Base-by-base conservation (phyloP, 2,797 vertebrate species). In the Mormyrus proboscirostris region DNA sequence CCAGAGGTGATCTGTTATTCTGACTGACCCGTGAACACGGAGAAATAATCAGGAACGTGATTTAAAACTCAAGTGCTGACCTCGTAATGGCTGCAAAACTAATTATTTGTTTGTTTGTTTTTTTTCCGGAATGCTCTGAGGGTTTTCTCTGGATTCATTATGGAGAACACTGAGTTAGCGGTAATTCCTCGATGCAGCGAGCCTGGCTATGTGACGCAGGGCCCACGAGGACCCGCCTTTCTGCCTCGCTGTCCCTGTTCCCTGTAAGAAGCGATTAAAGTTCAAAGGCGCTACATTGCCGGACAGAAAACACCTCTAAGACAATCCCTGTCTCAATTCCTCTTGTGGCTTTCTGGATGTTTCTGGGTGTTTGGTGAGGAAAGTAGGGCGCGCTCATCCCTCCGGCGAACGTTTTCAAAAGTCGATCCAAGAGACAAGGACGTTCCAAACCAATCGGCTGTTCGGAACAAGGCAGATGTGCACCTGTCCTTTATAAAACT, bases 371-470 rank as follows among this genome's bases (percentile, higher is more conserved):
- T 53, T 85, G 76, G 88, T 62, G 90, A 59, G 29, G 50, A 82
- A 90, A 89, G 73, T 89, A 90, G 89, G 86, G 62, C 87, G 25
- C 89, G 62, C 84, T 51, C 12, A 1, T 89, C 53, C 82, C 90
- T 88, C 25, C 88, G 82, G 89, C 51, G 16, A 86, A 65, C n/a
- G 82, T 57, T 86, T 83, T 16, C 47, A 19, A 85, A 76, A 86
- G 85, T 88, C 47, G 6, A 51, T 87, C 82, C 41, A 88, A 22
- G 88, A 85, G 49, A 73, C 8, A 8, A n/a, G 47, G 85, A 79
- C 22, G 14, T 87, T 62, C 86, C 88, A 88, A 83, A 65, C 1
- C 86, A 59, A 10, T 65, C 16, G 47, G 86, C 51, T 90, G 57
- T 84, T 87, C 65, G 19, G 55, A 76, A 65, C 16, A 38, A 87